These are phyloP conservation scores for Celastrina argiolus DNA, from an alignment of 2,888 invertebrate species.

Conservation along the genomic window DNA sequence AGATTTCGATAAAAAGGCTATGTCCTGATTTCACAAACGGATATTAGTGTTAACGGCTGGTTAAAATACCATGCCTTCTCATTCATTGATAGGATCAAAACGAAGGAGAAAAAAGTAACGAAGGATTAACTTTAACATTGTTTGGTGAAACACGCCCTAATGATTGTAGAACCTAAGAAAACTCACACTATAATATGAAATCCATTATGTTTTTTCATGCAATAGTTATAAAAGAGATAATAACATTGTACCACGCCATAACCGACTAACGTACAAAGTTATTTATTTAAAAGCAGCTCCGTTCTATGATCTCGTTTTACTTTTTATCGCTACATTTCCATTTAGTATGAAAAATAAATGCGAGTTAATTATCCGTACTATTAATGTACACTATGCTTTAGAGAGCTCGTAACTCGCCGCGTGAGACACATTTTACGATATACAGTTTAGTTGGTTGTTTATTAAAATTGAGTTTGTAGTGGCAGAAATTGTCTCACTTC, in stretches of 20 bases:
- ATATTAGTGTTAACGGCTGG: too few relatives aligned
- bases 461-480: neutral
- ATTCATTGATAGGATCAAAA: too few relatives aligned
- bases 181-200: too few relatives aligned
- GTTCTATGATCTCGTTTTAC: neutral
- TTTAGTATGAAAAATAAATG: neutral
- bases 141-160: too few relatives aligned
- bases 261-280: neutral
- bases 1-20: too few relatives aligned
- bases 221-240: neutral
- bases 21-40: too few relatives aligned
- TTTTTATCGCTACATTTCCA: neutral
- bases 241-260: neutral
- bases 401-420: neutral
- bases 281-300: neutral
- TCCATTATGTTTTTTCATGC: neutral
- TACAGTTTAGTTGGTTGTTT: neutral
- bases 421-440: slow-evolving; percentile 7
- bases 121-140: too few relatives aligned
- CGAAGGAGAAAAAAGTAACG: too few relatives aligned
- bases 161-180: too few relatives aligned
- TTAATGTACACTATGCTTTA: neutral
- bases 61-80: too few relatives aligned
- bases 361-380: neutral
- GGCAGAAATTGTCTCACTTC: neutral